A percentile compares a stretch with the other conserved stretches of the same genome.
Evolutionary conservation across 2,888 invertebrate species (phyloP).

Genomic region (Meteorus cinctellus): DNA sequence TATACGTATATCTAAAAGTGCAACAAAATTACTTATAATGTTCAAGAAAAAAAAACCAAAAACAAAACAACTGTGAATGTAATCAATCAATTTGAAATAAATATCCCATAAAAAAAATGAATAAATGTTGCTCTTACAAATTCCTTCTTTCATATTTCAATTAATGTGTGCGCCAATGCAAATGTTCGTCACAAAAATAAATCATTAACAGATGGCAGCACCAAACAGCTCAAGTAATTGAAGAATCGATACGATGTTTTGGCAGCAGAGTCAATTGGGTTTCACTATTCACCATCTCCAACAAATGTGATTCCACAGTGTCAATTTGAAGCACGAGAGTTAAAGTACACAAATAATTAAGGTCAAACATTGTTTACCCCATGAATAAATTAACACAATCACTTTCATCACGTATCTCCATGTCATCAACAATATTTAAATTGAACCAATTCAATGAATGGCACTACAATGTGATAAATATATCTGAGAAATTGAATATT

Average conservation of each 20-base stretch:
- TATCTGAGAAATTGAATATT: not conserved
- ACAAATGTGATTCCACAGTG: slow-evolving; percentile 16
- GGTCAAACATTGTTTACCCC: not conserved
- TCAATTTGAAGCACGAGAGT: not conserved
- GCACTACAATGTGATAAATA: not conserved
- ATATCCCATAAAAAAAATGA: slow-evolving; percentile 57
- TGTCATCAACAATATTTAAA: not conserved
- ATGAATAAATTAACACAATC: not conserved
- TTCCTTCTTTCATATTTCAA: slow-evolving; percentile 13
- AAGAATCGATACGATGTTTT: not conserved
- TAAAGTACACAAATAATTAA: not conserved
- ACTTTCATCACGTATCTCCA: not conserved
- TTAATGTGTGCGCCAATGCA: not conserved
- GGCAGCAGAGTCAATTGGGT: not conserved
- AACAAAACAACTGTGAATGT: slow-evolving; percentile 54
- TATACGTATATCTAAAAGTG: slow-evolving; percentile 33
- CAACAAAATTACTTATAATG: slow-evolving; percentile 56
- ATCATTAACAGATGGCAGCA: slow-evolving; percentile 7
- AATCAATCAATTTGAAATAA: slow-evolving; percentile 68
- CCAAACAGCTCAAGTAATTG: not conserved
- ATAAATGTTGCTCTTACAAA: not conserved
- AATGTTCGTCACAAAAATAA: not conserved
- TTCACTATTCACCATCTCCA: not conserved
- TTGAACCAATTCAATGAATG: not conserved
- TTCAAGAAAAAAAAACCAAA: slow-evolving; percentile 51